Base-by-base conservation (phyloP, 2,113 vertebrate genomes). In the Myrmophylax atrothorax region DNA sequence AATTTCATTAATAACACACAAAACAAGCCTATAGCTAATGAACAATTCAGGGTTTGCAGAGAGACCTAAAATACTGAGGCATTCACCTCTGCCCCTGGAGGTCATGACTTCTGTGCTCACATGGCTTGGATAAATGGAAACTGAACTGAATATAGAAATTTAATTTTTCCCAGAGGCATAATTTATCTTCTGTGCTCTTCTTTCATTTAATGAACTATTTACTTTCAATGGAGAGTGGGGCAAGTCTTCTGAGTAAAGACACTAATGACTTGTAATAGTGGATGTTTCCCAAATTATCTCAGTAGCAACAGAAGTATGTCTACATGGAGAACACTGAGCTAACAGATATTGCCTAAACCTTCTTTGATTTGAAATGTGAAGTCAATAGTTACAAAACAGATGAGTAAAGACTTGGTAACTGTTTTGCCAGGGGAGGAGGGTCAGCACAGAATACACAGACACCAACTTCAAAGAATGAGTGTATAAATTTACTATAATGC, bases 101-200 rank as follows among this genome's bases (percentile, higher is more conserved):
- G 84, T 95, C 63, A 19, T 49, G 55, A 70, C 73, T 91, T 72
- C 5, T 83, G 18, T 67, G 69, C 17, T 95, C 60, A 46, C 40
- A 17, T 20, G 69, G 52, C 62, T 83, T 74, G 46, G 92, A 93
- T 47, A 93, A 84, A 95, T 94, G 60, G 89, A 96, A 97, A 94
- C 66, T 49, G 56, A 84, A 66, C 92, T 93, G 89, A 70, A 89
- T 94, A 93, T 89, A 94, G 95, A 97, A 92, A 84, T 81, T 55
- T 90, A 73, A 87, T 94, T 89, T 95, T 88, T 96, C 95, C 95
- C 92, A 85, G 83, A 89, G 82, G 95, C n/a, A 92, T 63, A 0
- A 26, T 50, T 92, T 84, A 37, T 87, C 20, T 92, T 93, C 74
- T 94, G 14, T 80, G 29, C 20, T 89, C 46, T 97, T 97, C 89